Evolutionary conservation across 1,140 invertebrate genomes (phyloP).

Genomic region (Drosophila erecta): DNA sequence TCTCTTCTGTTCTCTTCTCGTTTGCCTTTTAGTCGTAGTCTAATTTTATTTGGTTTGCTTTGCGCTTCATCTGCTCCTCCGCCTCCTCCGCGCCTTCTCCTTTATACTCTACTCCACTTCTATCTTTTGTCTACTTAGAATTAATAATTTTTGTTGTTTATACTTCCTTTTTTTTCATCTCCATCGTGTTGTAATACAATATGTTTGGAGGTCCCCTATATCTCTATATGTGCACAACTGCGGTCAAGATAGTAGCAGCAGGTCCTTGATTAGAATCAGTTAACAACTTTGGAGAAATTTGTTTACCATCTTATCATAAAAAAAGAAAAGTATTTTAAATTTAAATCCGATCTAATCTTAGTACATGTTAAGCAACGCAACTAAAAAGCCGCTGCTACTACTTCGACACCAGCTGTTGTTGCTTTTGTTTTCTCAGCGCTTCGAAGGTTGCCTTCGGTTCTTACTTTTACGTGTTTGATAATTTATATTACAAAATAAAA

Average conservation of each 20-base stretch:
- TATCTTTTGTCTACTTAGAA: constrained; percentile 71
- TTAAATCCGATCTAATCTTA: too few species aligned
- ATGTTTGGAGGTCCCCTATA: constrained; percentile 49
- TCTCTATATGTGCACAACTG: constrained; percentile 22
- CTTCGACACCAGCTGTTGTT: constrained; percentile 8
- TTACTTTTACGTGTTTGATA: constrained; percentile 28
- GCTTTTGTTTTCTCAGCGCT: constrained; percentile 29
- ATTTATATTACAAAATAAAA: constrained; percentile 42
- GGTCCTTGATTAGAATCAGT: too few species aligned
- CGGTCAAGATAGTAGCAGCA: not conserved
- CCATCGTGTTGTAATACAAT: constrained; percentile 45
- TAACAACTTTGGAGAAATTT: not conserved
- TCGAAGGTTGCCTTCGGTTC: constrained; percentile 5
- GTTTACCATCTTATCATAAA: not conserved
- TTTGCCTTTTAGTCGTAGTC: constrained; percentile 53
- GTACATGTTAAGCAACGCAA: too few species aligned
- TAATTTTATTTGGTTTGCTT: constrained; percentile 56
- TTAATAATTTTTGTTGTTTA: constrained; percentile 73
- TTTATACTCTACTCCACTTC: too few species aligned
- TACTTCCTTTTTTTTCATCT: constrained; percentile 40
- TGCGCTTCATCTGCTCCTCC: constrained; percentile 33
- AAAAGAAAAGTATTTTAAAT: too few species aligned
- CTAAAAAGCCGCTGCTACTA: not conserved
- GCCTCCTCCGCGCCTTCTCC: too few species aligned
- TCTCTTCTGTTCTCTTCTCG: constrained; percentile 36